Percentiles rank a stretch among this genome's conserved stretches.
These are phyloP conservation scores for Plodia interpunctella DNA, from an alignment of 1,140 invertebrate genomes.

Conservation along the genomic window DNA sequence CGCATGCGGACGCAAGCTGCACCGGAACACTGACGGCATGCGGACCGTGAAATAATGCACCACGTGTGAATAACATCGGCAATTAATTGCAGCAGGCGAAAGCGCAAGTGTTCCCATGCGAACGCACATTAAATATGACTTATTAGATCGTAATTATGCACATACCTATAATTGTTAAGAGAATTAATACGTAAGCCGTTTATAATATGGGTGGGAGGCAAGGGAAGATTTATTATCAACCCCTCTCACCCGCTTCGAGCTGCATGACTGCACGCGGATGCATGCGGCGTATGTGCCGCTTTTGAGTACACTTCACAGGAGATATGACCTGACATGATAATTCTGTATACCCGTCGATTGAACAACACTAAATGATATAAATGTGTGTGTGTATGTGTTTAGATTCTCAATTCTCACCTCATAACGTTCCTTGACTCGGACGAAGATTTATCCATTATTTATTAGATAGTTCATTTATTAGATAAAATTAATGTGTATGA, in stretches of 20 bases:
- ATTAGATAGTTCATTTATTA: too few species aligned
- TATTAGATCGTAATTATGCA: slow-evolving; percentile 48
- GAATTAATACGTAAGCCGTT: slow-evolving; percentile 14
- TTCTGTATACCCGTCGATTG: slow-evolving; percentile 22
- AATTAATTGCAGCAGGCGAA: slow-evolving; percentile 59
- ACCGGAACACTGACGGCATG: slow-evolving; percentile 41
- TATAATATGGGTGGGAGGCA: slow-evolving; percentile 13
- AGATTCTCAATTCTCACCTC: too few species aligned
- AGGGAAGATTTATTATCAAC: slow-evolving; percentile 8
- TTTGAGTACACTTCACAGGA: slow-evolving; percentile 18
- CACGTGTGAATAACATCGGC: slow-evolving; percentile 57
- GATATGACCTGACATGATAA: slow-evolving; percentile 11
- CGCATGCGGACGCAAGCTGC: slow-evolving; percentile 29
- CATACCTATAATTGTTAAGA: slow-evolving; percentile 6
- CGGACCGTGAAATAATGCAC: slow-evolving; percentile 56
- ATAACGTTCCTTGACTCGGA: too few species aligned
- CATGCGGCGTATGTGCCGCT: slow-evolving; percentile 13
- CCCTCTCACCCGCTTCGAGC: not conserved
- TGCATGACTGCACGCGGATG: slow-evolving; percentile 22
- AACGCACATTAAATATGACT: slow-evolving; percentile 34
- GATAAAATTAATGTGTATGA: too few species aligned
- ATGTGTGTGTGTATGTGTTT: too few species aligned
- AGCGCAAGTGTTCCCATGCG: slow-evolving; percentile 64
- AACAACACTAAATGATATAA: slow-evolving; percentile 35
- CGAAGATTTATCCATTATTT: too few species aligned